These are phyloP conservation scores for Coilia nasus DNA, from an alignment of 2,797 vertebrate species.

Conservation along the genomic window DNA sequence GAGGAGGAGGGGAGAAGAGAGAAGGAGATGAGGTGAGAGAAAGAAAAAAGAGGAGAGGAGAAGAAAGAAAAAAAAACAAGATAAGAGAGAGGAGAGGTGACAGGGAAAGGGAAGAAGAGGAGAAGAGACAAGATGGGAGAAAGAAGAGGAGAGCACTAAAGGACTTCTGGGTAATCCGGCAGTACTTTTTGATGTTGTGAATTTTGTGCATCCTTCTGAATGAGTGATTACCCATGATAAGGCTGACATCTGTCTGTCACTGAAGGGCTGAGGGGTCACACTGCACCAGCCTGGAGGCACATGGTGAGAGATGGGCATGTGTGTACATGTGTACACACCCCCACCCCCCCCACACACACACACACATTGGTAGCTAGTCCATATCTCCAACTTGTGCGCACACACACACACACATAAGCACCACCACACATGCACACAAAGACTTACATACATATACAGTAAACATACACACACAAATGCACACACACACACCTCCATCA, in stretches of 20 bases:
- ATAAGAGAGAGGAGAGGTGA: background rate
- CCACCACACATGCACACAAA: no score
- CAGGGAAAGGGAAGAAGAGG: background rate
- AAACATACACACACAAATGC: no score
- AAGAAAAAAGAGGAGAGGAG: background rate
- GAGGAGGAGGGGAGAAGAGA: no score
- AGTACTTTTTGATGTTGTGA: no score
- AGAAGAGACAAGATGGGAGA: background rate
- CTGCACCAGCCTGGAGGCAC: constrained; percentile 67
- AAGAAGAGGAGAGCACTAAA: no score
- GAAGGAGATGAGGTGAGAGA: background rate
- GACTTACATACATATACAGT: no score
- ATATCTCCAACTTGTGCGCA: constrained; percentile 47
- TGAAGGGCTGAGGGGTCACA: constrained; percentile 74
- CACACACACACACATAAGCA: constrained; percentile 16
- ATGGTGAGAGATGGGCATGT: constrained; percentile 44
- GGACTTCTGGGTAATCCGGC: no score
- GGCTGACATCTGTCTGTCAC: constrained; percentile 75
- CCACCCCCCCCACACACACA: constrained; percentile 50
- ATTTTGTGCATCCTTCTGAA: no score
- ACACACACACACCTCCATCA: no score
- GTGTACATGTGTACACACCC: background rate
- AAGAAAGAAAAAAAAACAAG: background rate
- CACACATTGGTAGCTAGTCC: no score
- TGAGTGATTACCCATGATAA: no score